Conservation (phyloP, 2,888 invertebrate species). For the Apantesis nais region DNA sequence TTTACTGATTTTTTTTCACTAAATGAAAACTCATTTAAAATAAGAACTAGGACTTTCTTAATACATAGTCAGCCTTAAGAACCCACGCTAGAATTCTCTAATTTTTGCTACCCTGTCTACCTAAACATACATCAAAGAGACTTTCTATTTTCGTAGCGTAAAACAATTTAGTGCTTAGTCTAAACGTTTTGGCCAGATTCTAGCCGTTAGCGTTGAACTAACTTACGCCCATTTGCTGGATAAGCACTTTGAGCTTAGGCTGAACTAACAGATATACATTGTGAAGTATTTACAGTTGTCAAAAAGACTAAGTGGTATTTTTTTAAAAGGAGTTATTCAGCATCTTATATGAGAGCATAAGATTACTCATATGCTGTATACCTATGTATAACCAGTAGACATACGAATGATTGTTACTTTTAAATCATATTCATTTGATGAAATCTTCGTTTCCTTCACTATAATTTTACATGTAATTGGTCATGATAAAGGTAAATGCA, state of each 20-base stretch:
- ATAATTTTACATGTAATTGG: no score
- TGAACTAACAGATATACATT: conserved; percentile 26
- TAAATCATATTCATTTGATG: no score
- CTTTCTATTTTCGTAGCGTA: neutral
- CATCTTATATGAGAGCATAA: neutral
- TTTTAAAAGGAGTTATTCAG: neutral
- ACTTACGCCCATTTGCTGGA: neutral
- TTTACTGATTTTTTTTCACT: no score
- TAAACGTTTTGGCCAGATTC: conserved; percentile 6
- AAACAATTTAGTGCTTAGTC: conserved; percentile 9
- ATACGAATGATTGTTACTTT: no score
- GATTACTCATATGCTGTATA: neutral
- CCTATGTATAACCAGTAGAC: neutral
- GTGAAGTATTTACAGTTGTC: conserved; percentile 18
- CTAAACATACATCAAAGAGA: neutral
- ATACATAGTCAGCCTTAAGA: no score
- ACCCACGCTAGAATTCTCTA: no score
- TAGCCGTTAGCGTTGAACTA: conserved; percentile 2
- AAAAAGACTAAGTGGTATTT: conserved; percentile 11
- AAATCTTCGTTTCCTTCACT: no score
- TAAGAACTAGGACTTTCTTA: neutral
- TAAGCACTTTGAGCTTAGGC: conserved; percentile 23
- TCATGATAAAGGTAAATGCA: no score
- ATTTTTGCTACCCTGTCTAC: no score
- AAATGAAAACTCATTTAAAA: neutral